Base-by-base conservation (phyloP, 2,113 vertebrate genomes). In the Caranx ignobilis region DNA sequence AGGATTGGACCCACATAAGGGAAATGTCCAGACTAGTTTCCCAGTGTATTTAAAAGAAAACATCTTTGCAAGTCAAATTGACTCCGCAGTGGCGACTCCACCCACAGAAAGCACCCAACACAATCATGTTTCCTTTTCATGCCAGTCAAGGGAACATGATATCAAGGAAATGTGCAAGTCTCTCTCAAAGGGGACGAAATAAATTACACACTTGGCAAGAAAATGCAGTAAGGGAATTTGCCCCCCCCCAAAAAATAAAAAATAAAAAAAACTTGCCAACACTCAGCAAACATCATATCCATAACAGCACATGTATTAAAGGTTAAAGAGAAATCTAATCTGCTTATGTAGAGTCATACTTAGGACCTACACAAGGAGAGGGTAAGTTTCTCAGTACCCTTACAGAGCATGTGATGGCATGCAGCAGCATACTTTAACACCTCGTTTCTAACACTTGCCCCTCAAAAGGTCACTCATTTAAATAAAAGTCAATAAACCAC, bases 391-490 rank as follows among this genome's bases (percentile, higher is more conserved):
- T 35, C 4, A 1, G 48, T 13, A 59, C 3, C 18, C 26, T 71
- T 77, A 45, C 6, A 47, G 32, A 57, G 32, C 48, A 79, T 62
- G 68, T 21, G 35, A 35, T 31, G 72, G 37, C 43, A 68, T 35
- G 75, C 55, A 10, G 47, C 5, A 43, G 34, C 65, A 72, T 48
- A 75, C 75, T 56, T 67, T 76, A 26, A 55, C 67, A 71, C 57
- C 63, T 85, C 6, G 19, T 70, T 81, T 75, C 77, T 80, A 76
- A 80, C 81, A 64, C 85, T 67, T 34, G 21, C 75, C 83, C 83
- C 67, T 77, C 80, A 61, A 93, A 94, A 94, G 93, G 92, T 94
- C 84, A 77, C 90, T 91, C 91, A 94, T 94, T 95, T 93, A 79
- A 92, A 95, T 95, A 92, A 50, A 89, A 93, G 92, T 93, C 94